Evolutionary conservation across 2,888 invertebrate genomes (phyloP).

Genomic region (Trichacis sp.): DNA sequence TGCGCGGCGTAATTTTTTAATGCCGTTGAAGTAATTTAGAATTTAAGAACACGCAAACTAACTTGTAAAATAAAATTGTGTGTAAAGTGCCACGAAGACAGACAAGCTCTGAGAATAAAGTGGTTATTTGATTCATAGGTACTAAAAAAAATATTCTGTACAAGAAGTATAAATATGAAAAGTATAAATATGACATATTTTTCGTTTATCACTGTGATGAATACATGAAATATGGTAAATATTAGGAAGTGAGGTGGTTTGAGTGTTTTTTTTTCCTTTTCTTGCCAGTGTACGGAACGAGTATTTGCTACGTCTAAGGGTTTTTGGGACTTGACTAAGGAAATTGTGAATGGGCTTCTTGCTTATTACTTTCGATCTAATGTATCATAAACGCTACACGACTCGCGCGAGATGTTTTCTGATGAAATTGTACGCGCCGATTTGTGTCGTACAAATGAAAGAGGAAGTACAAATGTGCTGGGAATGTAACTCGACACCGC

Average conservation of each 20-base stretch:
- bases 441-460: constrained; percentile 42
- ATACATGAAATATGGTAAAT: constrained; percentile 61
- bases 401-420: constrained; percentile 20
- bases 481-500: constrained; percentile 28
- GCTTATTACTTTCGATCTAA: constrained; percentile 56
- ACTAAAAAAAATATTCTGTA: constrained; percentile 53
- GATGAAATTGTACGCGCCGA: constrained; percentile 29
- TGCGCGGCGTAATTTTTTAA: constrained; percentile 41
- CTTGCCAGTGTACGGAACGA: constrained; percentile 56
- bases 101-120: constrained; percentile 35
- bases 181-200: constrained; percentile 51
- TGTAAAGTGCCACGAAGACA: constrained; percentile 52
- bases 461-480: constrained; percentile 39
- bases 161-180: constrained; percentile 48
- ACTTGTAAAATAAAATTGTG: constrained; percentile 35
- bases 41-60: constrained; percentile 32
- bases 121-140: constrained; percentile 51
- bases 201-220: constrained; percentile 66
- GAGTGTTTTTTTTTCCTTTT: constrained; percentile 63
- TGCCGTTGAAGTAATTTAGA: constrained; percentile 44
- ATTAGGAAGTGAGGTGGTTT: constrained; percentile 61
- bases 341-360: constrained; percentile 51
- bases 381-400: constrained; percentile 50
- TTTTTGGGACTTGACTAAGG: constrained; percentile 49
- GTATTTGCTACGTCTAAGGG: constrained; percentile 29